Base-by-base conservation (phyloP, 2,797 vertebrate genomes). In the Tokudaia tokunoshimensis region DNA sequence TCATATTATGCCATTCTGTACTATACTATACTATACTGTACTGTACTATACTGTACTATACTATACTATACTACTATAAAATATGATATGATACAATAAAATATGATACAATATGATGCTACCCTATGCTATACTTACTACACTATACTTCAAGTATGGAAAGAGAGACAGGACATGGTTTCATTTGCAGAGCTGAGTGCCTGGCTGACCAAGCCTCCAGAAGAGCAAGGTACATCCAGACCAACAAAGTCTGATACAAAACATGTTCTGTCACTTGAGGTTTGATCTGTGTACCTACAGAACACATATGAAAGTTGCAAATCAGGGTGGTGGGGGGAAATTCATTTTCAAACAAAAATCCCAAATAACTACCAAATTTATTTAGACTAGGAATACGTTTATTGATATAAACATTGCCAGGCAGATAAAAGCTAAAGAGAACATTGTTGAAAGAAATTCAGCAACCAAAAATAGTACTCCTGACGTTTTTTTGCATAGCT, bases 391-490 rank as follows among this genome's bases (percentile, higher is more conserved):
- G 3, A 78, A 47, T 57, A 44, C 84, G 91, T 88, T 84, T 81
- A 76, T 79, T 93, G 63, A 52, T 81, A 74, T 57, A n/a, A 85
- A 83, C 2, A 47, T 9, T n/a, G 57, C 57, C 63, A 41, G 41
- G 1, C 12, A 80, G 1, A 31, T 41, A 26, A 34, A 67, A 91
- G n/a, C 86, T 83, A 24, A 81, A 31, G 55, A 2, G 11, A 41
- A 29, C 61, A 79, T 83, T 91, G 63, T 91, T 89, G 52, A 24
- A 93, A 52, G 31, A 90, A 84, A 95, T 50, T 80, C 6, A 80
- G 50, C 31, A 87, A 89, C 55, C 20, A 72, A 72, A n/a, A 31
- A 3, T 34, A 31, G 1, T 79, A 24, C 19, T 24, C 4, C 14
- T n/a, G 37, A 44, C 9, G 72, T 10, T 65, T 15, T 79, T 15